Evolutionary conservation across 2,113 vertebrate species (phyloP).

Genomic region (Spea multiplicata): DNA sequence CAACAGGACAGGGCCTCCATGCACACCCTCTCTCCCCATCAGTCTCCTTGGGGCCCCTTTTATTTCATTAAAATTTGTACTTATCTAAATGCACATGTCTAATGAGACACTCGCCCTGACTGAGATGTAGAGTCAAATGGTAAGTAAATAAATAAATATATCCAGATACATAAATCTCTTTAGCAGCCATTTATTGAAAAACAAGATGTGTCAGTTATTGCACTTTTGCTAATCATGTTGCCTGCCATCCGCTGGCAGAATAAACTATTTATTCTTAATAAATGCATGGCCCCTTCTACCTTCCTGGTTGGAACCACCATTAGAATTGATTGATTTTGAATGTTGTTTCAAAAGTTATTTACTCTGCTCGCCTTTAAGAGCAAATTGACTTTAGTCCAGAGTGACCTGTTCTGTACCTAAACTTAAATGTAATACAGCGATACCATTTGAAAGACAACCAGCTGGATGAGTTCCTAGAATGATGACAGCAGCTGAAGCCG

Average conservation of each 20-base stretch:
- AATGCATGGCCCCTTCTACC: slow-evolving; percentile 12
- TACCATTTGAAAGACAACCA: slow-evolving; percentile 42
- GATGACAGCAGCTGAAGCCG: slow-evolving; percentile 34
- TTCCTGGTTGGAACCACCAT: slow-evolving; percentile 19
- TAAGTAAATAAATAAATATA: slow-evolving; percentile 23
- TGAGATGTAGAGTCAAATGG: background rate
- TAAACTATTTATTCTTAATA: slow-evolving; percentile 30
- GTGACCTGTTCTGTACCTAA: slow-evolving; percentile 34
- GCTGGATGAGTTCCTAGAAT: slow-evolving; percentile 39
- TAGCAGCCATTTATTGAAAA: slow-evolving; percentile 21
- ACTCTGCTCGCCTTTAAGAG: slow-evolving; percentile 18
- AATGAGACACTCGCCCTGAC: background rate
- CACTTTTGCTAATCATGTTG: slow-evolving; percentile 42
- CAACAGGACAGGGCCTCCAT: too few relatives aligned
- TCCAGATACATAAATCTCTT: background rate
- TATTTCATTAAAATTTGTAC: too few relatives aligned
- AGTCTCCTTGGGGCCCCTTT: too few relatives aligned
- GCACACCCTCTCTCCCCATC: too few relatives aligned
- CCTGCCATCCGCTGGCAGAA: slow-evolving; percentile 27
- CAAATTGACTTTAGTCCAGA: slow-evolving; percentile 19
- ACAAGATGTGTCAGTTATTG: slow-evolving; percentile 24
- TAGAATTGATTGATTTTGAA: slow-evolving; percentile 38
- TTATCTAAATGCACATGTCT: too few relatives aligned
- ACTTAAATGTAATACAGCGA: slow-evolving; percentile 42
- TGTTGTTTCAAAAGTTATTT: slow-evolving; percentile 36